phyloP scores from a whole-genome alignment of 1,140 invertebrate species.

The Leptinotarsa texana region DNA sequence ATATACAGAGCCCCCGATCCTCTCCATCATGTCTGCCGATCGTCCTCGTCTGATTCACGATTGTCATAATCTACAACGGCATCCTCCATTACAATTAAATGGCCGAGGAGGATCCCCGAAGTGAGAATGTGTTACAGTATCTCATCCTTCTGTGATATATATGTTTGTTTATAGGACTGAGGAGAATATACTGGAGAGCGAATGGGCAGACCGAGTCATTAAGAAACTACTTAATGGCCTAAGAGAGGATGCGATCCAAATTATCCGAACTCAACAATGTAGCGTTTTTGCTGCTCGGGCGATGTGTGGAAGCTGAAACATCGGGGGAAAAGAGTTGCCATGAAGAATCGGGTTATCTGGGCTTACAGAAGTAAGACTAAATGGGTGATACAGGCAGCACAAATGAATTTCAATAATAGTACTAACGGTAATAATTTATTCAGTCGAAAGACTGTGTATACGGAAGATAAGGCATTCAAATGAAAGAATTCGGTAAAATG shows the following conservation, averaged over 20 bases:
- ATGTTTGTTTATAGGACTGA: conserved; percentile 20
- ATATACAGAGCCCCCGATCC: background rate
- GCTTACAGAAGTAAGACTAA: too few species aligned
- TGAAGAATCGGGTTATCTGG: too few species aligned
- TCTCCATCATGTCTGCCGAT: background rate
- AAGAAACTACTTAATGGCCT: conserved; percentile 25
- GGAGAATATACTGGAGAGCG: conserved; percentile 18
- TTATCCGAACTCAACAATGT: conserved; percentile 21
- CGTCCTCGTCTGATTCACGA: conserved; percentile 11
- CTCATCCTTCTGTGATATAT: conserved; percentile 24
- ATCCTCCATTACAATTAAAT: conserved; percentile 23
- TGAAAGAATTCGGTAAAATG: too few species aligned
- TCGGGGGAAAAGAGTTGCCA: too few species aligned
- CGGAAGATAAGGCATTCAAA: too few species aligned
- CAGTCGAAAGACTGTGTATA: too few species aligned
- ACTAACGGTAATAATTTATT: too few species aligned
- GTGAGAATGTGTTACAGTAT: conserved; percentile 19
- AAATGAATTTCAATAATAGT: too few species aligned
- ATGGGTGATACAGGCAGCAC: too few species aligned
- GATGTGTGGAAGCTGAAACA: background rate
- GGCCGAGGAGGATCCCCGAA: background rate
- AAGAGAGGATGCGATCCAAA: conserved; percentile 18
- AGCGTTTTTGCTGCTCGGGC: conserved; percentile 3
- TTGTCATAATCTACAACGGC: conserved; percentile 11
- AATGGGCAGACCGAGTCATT: conserved; percentile 16